A percentile compares a stretch with the other conserved stretches of the same genome.
Conservation (phyloP, 2,113 vertebrate species). For the Platysteira castanea region DNA sequence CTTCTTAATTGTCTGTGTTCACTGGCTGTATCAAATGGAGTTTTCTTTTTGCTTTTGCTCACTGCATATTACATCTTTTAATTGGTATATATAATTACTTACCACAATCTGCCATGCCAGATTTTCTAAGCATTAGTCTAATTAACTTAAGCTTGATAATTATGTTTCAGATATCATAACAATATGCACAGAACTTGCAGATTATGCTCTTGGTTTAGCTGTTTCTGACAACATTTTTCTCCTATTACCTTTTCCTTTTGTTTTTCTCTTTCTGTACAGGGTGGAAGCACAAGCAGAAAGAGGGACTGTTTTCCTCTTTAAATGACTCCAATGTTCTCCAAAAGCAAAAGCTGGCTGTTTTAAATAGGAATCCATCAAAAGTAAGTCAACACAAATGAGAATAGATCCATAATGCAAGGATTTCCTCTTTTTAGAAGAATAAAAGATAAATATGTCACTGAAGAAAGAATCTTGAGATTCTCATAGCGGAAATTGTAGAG, state of each 20-base stretch:
- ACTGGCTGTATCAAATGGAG: conserved; percentile 47
- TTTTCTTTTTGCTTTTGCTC: conserved; percentile 62
- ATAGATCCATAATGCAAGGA: not conserved
- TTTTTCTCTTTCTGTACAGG: not conserved
- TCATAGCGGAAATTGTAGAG: fast-evolving
- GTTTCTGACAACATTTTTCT: conserved; percentile 53
- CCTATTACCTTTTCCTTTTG: conserved; percentile 4
- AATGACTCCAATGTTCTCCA: not conserved
- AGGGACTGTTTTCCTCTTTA: not conserved
- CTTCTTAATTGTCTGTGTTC: conserved; percentile 47
- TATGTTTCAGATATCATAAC: conserved; percentile 71
- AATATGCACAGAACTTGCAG: conserved; percentile 38
- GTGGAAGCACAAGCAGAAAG: not conserved
- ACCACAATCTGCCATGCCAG: conserved; percentile 77
- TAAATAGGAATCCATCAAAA: conserved; percentile 12
- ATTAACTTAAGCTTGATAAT: conserved; percentile 82
- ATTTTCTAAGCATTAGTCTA: conserved; percentile 82
- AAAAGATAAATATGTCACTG: not conserved
- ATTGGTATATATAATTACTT: conserved; percentile 80
- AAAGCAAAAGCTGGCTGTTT: conserved; percentile 23
- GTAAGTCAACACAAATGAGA: conserved; percentile 7
- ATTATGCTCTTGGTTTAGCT: conserved; percentile 56
- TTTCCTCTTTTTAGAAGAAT: not conserved
- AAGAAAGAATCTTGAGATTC: not conserved
- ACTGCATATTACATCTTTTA: conserved; percentile 72